phyloP scores from a whole-genome alignment of 2,888 invertebrate species.

The Willowsia nigromaculata region DNA sequence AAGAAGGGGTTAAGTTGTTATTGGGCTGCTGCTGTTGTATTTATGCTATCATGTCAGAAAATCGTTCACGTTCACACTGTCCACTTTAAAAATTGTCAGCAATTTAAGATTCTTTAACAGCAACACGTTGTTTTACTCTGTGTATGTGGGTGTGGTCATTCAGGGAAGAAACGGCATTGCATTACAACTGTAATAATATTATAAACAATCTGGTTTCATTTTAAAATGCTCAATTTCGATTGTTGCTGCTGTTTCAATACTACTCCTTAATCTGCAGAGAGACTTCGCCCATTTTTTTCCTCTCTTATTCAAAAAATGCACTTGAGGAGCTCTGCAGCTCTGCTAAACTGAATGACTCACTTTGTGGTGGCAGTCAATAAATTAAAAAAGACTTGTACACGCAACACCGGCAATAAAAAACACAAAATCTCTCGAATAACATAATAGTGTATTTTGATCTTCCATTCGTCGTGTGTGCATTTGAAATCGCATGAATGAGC shows the following conservation, averaged over 20 bases:
- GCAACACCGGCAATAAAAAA: background rate
- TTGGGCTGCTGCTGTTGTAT: slow-evolving; percentile 21
- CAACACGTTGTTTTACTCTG: slow-evolving; percentile 31
- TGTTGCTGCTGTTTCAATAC: background rate
- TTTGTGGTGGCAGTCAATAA: slow-evolving; percentile 45
- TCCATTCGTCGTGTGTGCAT: background rate
- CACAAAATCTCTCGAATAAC: slow-evolving; percentile 8
- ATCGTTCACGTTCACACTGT: slow-evolving; percentile 29
- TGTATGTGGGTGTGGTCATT: slow-evolving; percentile 49
- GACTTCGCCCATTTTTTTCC: slow-evolving; percentile 64
- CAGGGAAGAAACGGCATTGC: background rate
- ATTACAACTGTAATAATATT: slow-evolving; percentile 5
- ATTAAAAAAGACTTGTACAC: slow-evolving; percentile 44
- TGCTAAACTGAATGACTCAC: slow-evolving; percentile 55
- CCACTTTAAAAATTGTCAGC: slow-evolving; percentile 48
- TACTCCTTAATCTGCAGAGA: background rate
- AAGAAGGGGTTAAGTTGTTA: background rate
- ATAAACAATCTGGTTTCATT: slow-evolving; percentile 59
- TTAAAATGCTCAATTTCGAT: slow-evolving; percentile 11
- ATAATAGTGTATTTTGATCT: background rate
- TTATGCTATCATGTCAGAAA: slow-evolving; percentile 40
- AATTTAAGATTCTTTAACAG: slow-evolving; percentile 23
- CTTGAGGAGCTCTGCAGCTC: too few relatives aligned
- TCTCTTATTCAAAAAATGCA: slow-evolving; percentile 5
- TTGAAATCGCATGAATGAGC: background rate